Evolutionary conservation across 2,113 vertebrate species (phyloP).

Genomic region (Vulpes ferrilata): DNA sequence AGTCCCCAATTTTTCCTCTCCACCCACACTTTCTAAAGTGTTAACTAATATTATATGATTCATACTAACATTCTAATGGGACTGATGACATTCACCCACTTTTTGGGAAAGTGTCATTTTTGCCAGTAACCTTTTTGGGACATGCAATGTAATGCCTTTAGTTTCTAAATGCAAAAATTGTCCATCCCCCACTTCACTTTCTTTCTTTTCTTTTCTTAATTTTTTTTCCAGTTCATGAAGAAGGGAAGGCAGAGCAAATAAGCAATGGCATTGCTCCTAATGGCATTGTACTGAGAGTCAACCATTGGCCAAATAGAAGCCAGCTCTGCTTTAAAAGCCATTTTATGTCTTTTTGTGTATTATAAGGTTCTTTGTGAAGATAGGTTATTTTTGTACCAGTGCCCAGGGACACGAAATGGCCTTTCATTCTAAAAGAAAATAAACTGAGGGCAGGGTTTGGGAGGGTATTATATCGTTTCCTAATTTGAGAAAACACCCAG

Average conservation of each 20-base stretch:
- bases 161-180: neutral
- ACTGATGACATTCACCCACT: neutral
- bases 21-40: neutral
- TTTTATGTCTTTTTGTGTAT: neutral
- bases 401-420: neutral
- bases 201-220: neutral
- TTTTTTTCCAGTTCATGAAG: neutral
- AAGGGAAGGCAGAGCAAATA: neutral
- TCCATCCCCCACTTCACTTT: fast-evolving
- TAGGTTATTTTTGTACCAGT: neutral
- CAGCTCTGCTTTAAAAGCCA: neutral
- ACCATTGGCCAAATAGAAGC: neutral
- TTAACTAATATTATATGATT: neutral
- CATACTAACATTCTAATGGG: neutral
- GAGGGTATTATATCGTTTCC: neutral
- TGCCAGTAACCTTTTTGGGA: neutral
- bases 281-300: neutral
- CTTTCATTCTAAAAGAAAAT: constrained; percentile 44
- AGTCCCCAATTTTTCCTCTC: neutral
- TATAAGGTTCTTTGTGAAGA: neutral
- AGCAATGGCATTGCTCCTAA: neutral
- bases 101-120: neutral
- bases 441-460: neutral
- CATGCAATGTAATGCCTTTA: neutral
- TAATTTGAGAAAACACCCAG: neutral